A percentile compares a stretch with the other conserved stretches of the same genome.
These are phyloP conservation scores for Diplogasteroides magnus DNA, from an alignment of 1,140 invertebrate genomes.

Conservation along the genomic window DNA sequence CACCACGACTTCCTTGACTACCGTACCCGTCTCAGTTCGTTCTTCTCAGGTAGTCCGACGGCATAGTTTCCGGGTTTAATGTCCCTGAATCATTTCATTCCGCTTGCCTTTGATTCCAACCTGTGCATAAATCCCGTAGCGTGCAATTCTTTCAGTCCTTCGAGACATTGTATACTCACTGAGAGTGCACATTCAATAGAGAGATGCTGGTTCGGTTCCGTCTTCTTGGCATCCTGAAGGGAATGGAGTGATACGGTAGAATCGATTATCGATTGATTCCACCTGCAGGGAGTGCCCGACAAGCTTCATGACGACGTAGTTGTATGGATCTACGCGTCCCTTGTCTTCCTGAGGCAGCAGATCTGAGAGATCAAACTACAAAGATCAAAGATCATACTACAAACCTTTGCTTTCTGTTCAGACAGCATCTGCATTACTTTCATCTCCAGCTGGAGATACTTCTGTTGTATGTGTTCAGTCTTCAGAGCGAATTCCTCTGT, in stretches of 20 bases:
- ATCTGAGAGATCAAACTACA: too few species aligned
- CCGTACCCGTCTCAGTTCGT: conserved; percentile 32
- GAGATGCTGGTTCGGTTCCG: conserved; percentile 22
- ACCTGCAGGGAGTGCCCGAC: conserved; percentile 18
- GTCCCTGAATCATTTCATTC: conserved; percentile 29
- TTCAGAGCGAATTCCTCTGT: conserved; percentile 25
- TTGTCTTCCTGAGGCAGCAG: conserved; percentile 13
- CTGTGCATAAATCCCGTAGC: conserved; percentile 19
- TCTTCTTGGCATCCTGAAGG: conserved; percentile 25
- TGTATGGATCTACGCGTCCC: conserved; percentile 21
- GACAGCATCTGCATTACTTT: conserved; percentile 18
- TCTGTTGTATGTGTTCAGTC: conserved; percentile 14
- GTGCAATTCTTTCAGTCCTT: conserved; percentile 39
- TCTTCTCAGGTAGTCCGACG: conserved; percentile 29
- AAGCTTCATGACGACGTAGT: conserved; percentile 31
- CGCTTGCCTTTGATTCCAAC: background rate
- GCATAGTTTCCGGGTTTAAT: conserved; percentile 40
- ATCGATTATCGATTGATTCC: too few species aligned
- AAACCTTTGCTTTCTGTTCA: too few species aligned
- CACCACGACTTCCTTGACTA: too few species aligned
- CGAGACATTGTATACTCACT: conserved; percentile 31
- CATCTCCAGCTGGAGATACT: conserved; percentile 28
- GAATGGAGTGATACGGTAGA: conserved; percentile 12
- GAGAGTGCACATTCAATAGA: conserved; percentile 32
- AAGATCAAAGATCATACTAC: too few species aligned